Conservation (phyloP, 2,797 vertebrate genomes). For the Acanthornis magna region DNA sequence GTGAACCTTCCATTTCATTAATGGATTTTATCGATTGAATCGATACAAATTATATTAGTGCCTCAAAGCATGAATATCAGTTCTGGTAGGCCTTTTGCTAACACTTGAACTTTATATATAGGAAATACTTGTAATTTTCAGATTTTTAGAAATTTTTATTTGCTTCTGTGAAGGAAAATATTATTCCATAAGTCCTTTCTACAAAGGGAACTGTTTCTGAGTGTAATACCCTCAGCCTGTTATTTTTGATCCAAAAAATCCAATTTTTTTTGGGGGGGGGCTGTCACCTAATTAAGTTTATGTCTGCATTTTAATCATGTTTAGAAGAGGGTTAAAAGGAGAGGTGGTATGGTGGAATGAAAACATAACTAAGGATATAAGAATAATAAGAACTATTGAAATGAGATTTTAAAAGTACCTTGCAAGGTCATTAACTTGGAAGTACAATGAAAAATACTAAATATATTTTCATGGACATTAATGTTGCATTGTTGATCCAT, state of each 20-base stretch:
- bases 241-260: background rate
- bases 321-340: background rate
- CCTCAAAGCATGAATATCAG: background rate
- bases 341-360: background rate
- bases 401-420: background rate
- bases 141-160: background rate
- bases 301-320: background rate
- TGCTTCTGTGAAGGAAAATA: background rate
- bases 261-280: fast-evolving
- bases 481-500: background rate
- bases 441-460: background rate
- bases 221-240: background rate
- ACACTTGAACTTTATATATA: background rate
- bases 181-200: background rate
- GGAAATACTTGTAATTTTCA: background rate
- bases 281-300: background rate
- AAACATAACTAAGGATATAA: background rate
- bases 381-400: background rate
- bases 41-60: background rate
- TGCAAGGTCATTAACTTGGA: background rate
- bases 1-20: slow-evolving; percentile 13
- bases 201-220: background rate
- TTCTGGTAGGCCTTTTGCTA: background rate
- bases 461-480: background rate
- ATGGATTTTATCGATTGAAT: slow-evolving; percentile 31